A percentile compares a stretch with the other conserved stretches of the same genome.
These are phyloP conservation scores for Linurgus olivaceus DNA, from an alignment of 2,797 vertebrate genomes.

Conservation along the genomic window DNA sequence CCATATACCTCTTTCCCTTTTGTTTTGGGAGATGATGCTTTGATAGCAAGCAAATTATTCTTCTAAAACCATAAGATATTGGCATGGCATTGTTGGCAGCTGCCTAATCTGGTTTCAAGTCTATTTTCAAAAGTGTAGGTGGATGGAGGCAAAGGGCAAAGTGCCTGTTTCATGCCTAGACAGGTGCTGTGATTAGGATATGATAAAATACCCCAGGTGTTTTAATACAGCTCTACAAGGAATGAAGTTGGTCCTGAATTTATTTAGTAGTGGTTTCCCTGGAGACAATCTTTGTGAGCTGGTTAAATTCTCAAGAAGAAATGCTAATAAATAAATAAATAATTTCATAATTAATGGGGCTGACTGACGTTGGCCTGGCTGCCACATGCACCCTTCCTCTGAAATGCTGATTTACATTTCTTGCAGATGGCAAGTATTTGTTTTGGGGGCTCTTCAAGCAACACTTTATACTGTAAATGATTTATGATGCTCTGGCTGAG, in stretches of 20 bases:
- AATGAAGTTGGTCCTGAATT: background rate
- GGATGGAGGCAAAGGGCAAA: background rate
- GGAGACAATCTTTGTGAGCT: background rate
- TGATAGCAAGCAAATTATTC: background rate
- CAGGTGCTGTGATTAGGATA: background rate
- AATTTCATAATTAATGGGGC: slow-evolving; percentile 2
- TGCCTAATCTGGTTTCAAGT: background rate
- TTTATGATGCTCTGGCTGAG: slow-evolving; percentile 6
- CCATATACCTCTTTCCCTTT: background rate
- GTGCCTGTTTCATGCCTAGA: background rate
- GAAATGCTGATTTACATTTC: slow-evolving; percentile 50
- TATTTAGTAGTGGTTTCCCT: background rate
- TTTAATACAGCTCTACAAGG: background rate
- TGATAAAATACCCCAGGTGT: background rate
- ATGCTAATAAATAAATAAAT: slow-evolving; percentile 30
- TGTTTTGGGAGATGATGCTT: background rate
- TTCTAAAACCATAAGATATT: background rate
- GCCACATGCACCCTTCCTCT: background rate
- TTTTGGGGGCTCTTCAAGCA: background rate
- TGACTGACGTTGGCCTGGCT: background rate
- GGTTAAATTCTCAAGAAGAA: background rate
- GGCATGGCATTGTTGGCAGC: background rate
- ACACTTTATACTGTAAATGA: background rate
- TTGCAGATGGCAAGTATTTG: background rate
- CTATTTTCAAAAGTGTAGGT: background rate